Evolutionary conservation across 2,888 invertebrate genomes (phyloP), one percentile per base, ranked within the genome.

Genomic region (Lathronympha strigana): DNA sequence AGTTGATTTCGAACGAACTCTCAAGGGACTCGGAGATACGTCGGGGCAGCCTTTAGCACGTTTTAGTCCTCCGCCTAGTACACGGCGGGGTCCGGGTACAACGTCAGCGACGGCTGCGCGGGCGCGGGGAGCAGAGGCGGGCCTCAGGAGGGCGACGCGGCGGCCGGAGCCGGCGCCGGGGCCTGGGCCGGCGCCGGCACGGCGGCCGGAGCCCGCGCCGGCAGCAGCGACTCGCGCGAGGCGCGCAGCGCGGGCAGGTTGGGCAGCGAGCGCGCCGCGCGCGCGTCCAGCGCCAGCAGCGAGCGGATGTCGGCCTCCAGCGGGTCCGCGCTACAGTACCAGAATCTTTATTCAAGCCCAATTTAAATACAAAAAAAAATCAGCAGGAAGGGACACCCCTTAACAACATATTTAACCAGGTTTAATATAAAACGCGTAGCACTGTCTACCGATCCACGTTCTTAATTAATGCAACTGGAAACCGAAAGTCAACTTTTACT

Each of bases 231-330:
- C 51, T 61, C 61, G 43, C 62, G 63, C 86, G 93, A 93, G 78
- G 93, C 92, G 87, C 90, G 53, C 25, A 23, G 54, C 66, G 33
- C 94, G 86, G 94, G 95, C 88, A 95, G 92, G 92, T 95, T 95
- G 86, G 95, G 95, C 91, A 95, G 93, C 73, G 90, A 90, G 72
- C 88, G 87, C 75, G 93, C 84, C 86, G 87, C 83, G 80, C 94
- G 81, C 84, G 87, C 93, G 79, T 94, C 93, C 76, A 92, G 84
- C 72, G 88, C 86, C 71, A 87, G 82, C 78, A 90, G 81, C 73
- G 79, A 78, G 36, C 86, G 81, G 73, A 91, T 90, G 78, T 90
- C 90, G 47, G 87, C 87, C 69, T 90, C 90, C 62, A 91, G 81
- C 67, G 91, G 90, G 76, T 90, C 90, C 73, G 88, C 90, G 70